Percentiles rank a stretch among this genome's conserved stretches.
These are phyloP conservation scores for Bombus huntii DNA, from an alignment of 1,140 invertebrate species.

Conservation along the genomic window DNA sequence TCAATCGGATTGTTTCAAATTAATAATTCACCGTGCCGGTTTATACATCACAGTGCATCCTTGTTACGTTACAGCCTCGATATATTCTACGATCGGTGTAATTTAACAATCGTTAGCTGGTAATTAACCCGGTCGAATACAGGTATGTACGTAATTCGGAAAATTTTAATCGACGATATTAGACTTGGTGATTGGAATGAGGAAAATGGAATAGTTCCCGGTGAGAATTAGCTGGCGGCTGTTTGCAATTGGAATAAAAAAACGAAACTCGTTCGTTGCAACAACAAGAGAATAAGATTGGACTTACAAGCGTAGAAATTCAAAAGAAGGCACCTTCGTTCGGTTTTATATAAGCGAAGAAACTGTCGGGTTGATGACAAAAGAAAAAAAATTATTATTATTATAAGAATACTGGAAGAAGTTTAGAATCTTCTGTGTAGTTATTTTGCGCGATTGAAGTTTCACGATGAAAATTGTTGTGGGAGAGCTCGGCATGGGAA, in stretches of 20 bases:
- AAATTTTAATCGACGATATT: background rate
- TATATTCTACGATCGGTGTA: background rate
- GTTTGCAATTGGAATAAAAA: background rate
- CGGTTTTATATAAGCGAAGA: background rate
- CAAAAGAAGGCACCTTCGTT: background rate
- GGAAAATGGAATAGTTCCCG: background rate
- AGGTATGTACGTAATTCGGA: background rate
- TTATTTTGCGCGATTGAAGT: background rate
- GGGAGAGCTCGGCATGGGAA: background rate
- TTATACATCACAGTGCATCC: background rate
- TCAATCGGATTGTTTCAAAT: conserved; percentile 40
- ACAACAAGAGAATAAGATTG: background rate
- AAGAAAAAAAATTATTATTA: background rate
- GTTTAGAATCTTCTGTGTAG: background rate
- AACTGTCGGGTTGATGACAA: background rate
- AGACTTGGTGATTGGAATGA: background rate
- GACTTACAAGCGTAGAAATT: too few relatives aligned
- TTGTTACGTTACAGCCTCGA: background rate
- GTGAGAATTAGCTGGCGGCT: background rate
- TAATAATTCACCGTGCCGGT: conserved; percentile 31
- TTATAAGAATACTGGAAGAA: background rate
- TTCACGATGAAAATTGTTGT: background rate
- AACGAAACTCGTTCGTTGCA: background rate
- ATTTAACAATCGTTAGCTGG: background rate
- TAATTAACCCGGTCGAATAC: conserved; percentile 9